Conservation (phyloP, 1,140 invertebrate species). For the Dendroctonus ponderosae region DNA sequence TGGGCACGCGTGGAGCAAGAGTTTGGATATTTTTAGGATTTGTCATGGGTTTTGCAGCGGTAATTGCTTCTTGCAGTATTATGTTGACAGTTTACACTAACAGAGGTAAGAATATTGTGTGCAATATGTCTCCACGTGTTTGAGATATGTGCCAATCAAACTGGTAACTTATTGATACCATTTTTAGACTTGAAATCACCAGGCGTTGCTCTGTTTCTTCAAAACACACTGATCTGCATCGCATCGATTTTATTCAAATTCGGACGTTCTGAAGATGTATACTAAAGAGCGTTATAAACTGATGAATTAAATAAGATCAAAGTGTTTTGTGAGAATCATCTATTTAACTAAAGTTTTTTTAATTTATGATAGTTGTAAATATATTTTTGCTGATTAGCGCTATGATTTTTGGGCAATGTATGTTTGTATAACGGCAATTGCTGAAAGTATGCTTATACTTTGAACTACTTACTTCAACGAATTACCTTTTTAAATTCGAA, state of each 20-base stretch:
- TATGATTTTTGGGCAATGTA: too few relatives aligned
- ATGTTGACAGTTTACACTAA: slow-evolving; percentile 79
- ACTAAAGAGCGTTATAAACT: too few relatives aligned
- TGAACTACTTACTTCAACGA: too few relatives aligned
- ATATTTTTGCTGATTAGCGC: too few relatives aligned
- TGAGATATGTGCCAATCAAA: background rate
- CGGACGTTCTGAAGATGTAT: slow-evolving; percentile 86
- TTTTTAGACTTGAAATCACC: slow-evolving; percentile 62
- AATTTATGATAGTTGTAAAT: too few relatives aligned
- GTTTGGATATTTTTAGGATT: slow-evolving; percentile 97
- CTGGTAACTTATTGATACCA: background rate
- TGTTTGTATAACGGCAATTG: too few relatives aligned
- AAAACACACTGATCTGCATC: slow-evolving; percentile 94
- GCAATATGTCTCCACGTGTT: background rate
- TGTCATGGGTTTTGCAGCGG: slow-evolving; percentile 90
- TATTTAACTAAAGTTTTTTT: too few relatives aligned
- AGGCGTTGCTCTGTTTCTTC: slow-evolving; percentile 89
- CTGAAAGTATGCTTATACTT: too few relatives aligned
- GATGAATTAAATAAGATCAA: too few relatives aligned
- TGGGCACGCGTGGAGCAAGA: slow-evolving; percentile 84
- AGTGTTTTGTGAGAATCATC: too few relatives aligned
- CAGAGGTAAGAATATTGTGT: slow-evolving; percentile 41
- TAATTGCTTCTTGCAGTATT: slow-evolving; percentile 95
- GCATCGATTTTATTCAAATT: slow-evolving; percentile 92
- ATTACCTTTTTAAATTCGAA: too few relatives aligned